A percentile compares a stretch with the other conserved stretches of the same genome.
Evolutionary conservation across 2,888 invertebrate genomes (phyloP).

Genomic region (Scaptomyza flava): DNA sequence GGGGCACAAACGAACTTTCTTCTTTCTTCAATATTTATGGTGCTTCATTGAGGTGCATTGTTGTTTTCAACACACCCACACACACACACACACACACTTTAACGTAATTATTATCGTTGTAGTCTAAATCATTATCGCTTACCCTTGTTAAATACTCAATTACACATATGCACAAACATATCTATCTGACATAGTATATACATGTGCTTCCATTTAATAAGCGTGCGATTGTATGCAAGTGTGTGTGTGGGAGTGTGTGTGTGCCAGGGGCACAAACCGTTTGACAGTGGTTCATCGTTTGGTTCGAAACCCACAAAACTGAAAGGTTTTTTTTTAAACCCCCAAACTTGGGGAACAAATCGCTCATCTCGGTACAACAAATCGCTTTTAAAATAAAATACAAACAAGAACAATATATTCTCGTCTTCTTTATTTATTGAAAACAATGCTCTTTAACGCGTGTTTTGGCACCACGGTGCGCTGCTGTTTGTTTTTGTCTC

Average conservation of each 20-base stretch:
- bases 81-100: constrained; percentile 39
- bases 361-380: too few relatives aligned
- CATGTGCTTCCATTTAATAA: too few relatives aligned
- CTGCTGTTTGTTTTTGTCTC: constrained; percentile 45
- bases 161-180: not conserved
- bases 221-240: too few relatives aligned
- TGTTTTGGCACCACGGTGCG: constrained; percentile 34
- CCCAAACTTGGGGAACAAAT: too few relatives aligned
- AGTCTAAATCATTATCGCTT: constrained; percentile 52
- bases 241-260: not conserved
- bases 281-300: too few relatives aligned
- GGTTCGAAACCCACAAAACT: too few relatives aligned
- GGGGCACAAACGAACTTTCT: constrained; percentile 66
- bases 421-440: too few relatives aligned
- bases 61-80: constrained; percentile 23
- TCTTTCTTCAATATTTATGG: constrained; percentile 57
- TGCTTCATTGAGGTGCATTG: constrained; percentile 60
- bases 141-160: constrained; percentile 55
- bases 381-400: too few relatives aligned
- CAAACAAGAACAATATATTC: too few relatives aligned
- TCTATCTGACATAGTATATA: too few relatives aligned
- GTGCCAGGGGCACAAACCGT: constrained; percentile 14
- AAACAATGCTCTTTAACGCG: too few relatives aligned
- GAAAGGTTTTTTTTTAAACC: too few relatives aligned
- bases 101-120: constrained; percentile 47